Base-by-base conservation (phyloP, 2,113 vertebrate species). In the Brachyhypopomus occidentalis region DNA sequence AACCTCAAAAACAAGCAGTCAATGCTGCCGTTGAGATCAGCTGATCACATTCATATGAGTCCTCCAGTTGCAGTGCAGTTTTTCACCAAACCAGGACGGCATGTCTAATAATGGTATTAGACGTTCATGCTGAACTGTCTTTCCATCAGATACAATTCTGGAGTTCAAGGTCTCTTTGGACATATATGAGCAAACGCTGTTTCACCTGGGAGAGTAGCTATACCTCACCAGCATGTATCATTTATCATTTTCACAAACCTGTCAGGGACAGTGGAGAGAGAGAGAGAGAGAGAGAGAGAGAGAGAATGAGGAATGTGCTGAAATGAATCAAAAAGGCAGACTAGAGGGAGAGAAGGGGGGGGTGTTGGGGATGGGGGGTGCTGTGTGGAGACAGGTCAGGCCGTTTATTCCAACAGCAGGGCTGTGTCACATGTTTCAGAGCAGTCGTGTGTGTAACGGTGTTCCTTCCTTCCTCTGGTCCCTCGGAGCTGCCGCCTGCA, bases 21-120 rank as follows among this genome's bases (percentile, higher is more conserved):
- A 79, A 30, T 79, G 58, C 64, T 56, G 22, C 58, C 58, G 23
- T 59, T 45, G 45, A 78, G 67, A 34, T 69, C n/a, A 52, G 45
- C 19, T 55, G 71, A 19, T 8, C 27, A 62, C 41, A 17, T 23
- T 80, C n/a, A 55, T 25, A 74, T 22, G 34, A 5, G 20, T 55
- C 5, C 36, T 56, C 20, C 27, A 66, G 63, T 17, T 67, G 76
- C 20, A 36, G 27, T 27, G 27, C 56, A 62, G 34, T 56, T 22
- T 16, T 16, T 17, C 17, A 66, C 45, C 45, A 36, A 14, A 69
- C 41, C 34, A 71, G 36, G 22, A 27, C 45, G 20, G 36, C 17
- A 69, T 8, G 36, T 20, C 77, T 41, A 71, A 79, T 71, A n/a
- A 71, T n/a, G 25, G 36, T 11, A 34, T 69, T 78, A 69, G 27